These are phyloP conservation scores for Recurvirostra avosetta DNA, from an alignment of 2,113 vertebrate species.

Conservation along the genomic window DNA sequence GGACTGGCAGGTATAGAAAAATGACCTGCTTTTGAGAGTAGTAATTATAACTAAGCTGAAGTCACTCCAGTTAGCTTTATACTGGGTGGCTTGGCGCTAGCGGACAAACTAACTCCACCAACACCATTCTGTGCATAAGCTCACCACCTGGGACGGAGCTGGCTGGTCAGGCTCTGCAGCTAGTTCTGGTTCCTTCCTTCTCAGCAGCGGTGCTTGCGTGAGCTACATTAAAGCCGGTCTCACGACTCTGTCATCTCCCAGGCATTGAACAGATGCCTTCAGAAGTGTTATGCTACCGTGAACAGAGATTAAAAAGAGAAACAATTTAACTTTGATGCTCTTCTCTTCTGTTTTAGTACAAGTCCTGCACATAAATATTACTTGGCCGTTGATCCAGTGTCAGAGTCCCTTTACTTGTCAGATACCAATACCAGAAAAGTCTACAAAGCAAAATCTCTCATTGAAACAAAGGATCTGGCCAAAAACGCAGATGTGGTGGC, in stretches of 20 bases:
- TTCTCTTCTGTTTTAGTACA: slow-evolving; percentile 79
- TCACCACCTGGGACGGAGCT: not conserved
- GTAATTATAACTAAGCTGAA: not conserved
- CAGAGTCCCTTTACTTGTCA: slow-evolving; percentile 91
- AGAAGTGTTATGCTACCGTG: not conserved
- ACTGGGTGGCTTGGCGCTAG: not conserved
- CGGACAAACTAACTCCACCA: not conserved
- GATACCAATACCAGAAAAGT: slow-evolving; percentile 95
- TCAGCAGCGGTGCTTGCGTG: not conserved
- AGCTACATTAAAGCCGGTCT: not conserved
- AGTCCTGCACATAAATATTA: slow-evolving; percentile 98
- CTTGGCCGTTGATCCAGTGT: slow-evolving; percentile 92
- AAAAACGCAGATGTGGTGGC: slow-evolving; percentile 95
- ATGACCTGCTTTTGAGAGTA: not conserved
- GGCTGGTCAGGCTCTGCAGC: not conserved
- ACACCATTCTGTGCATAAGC: not conserved
- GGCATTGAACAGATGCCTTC: not conserved
- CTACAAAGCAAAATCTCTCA: slow-evolving; percentile 88
- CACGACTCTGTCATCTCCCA: not conserved
- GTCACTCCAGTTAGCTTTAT: not conserved
- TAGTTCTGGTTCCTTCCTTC: not conserved
- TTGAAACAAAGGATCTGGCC: slow-evolving; percentile 89
- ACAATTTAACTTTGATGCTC: slow-evolving; percentile 18
- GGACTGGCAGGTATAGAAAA: not conserved
- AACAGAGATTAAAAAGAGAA: not conserved